Evolutionary conservation across 1,140 invertebrate species (phyloP), one percentile per base, ranked within the genome.

Genomic region (Drosophila sulfurigaster): DNA sequence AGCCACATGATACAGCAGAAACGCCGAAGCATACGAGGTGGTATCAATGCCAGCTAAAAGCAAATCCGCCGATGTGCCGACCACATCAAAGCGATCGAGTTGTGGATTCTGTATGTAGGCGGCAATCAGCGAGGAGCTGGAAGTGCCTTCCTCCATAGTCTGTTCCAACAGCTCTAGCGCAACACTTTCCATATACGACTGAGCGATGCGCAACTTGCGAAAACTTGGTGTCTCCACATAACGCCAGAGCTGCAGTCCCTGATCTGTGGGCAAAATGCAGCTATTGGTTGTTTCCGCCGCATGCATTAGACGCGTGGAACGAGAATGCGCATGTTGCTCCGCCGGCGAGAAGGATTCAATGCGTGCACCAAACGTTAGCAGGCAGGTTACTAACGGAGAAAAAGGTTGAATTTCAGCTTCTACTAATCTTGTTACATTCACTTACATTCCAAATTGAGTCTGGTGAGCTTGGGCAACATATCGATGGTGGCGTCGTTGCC

Each of bases 21-120:
- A 99, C 30, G 96, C 94, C 4, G 95, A 95, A 1, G 95, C 95
- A 89, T 97, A 98, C 0, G 97, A 95, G 2, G 97, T 98, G 58
- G 98, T 98, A 92, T 98, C 97, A 41, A 98, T 95, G 52, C 97
- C 97, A 32, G 96, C 97, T 69, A 98, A 93, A 4, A 98, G 88
- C 90, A 98, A 95, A 93, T 98, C 97, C 30, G 96, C 95, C 25
- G 96, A 94, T 93, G 98, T 95, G 56, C 96, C 96, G 20, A 96
- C 93, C 5, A 98, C 93, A 93, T 98, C 97, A 90, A 96, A 96
- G 13, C 94, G 93, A 92, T 97, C 95, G 1, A 97, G 82, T 75
- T 94, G 94, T 1, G 94, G 93, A 71, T 95, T 95, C 25, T 94
- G 89, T 0, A 97, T 91, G 92, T 97, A 97, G 11, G 94, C 94